These are phyloP conservation scores for cattle (Bos taurus) DNA, from an alignment of 2,113 vertebrate species.

Conservation along the genomic window ARS-UCD2.0 NC_037344.1:26492001-26492500, in stretches of 20 bases:
- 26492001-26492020: not conserved
- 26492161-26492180: not conserved
- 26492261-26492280: constrained; percentile 69
- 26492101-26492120: not conserved
- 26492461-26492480: constrained; percentile 53
- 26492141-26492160: not conserved
- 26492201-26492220: constrained; percentile 13
- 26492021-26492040: not conserved
- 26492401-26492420: constrained; percentile 63
- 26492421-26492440: constrained; percentile 62
- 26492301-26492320: constrained; percentile 58
- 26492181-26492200: constrained; percentile 36
- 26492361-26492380: not conserved
- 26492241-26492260: constrained; percentile 18
- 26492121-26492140: not conserved
- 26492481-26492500: constrained; percentile 19
- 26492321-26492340: constrained; percentile 41
- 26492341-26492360: not conserved
- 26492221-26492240: constrained; percentile 44
- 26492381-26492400: constrained; percentile 44
- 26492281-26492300: constrained; percentile 53
- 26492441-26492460: constrained; percentile 37
- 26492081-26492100: constrained; percentile 47
- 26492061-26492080: constrained; percentile 29
- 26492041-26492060: not conserved